Evolutionary conservation across 1,140 invertebrate genomes (phyloP).

Genomic region (Aphaenogaster floridana): DNA sequence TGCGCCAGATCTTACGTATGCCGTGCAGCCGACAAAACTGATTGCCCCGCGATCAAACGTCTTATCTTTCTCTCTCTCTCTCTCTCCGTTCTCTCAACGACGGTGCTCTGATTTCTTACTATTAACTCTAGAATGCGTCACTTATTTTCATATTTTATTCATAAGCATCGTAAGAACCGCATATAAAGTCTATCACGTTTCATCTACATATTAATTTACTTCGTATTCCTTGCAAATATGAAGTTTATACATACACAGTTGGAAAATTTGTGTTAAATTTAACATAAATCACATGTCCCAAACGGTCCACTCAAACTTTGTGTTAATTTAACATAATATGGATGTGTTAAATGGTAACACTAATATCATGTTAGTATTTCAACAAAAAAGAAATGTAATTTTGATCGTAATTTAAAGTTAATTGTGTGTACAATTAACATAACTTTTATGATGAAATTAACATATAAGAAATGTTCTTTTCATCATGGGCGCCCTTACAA

Average conservation of each 20-base stretch:
- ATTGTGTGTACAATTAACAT: too few relatives aligned
- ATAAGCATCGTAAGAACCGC: neutral
- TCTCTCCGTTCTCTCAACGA: neutral
- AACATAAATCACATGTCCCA: too few relatives aligned
- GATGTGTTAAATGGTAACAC: too few relatives aligned
- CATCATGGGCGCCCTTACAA: too few relatives aligned
- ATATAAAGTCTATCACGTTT: neutral
- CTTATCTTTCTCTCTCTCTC: constrained; percentile 24
- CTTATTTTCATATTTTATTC: constrained; percentile 36
- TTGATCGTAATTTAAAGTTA: too few relatives aligned
- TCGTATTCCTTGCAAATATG: neutral
- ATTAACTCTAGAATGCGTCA: neutral
- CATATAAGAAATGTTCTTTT: too few relatives aligned
- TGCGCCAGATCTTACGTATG: constrained; percentile 32
- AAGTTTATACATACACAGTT: neutral
- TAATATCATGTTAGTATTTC: too few relatives aligned
- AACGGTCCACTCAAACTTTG: too few relatives aligned
- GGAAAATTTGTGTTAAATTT: too few relatives aligned
- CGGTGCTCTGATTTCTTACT: neutral
- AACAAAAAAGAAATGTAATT: too few relatives aligned
- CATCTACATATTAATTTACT: neutral
- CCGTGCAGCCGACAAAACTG: constrained; percentile 11
- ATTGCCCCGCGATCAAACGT: constrained; percentile 52
- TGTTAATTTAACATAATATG: too few relatives aligned
- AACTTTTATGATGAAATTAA: too few relatives aligned